A percentile compares a stretch with the other conserved stretches of the same genome.
phyloP scores from a whole-genome alignment of 2,888 invertebrate genomes.

The Hoplodrina blanda region DNA sequence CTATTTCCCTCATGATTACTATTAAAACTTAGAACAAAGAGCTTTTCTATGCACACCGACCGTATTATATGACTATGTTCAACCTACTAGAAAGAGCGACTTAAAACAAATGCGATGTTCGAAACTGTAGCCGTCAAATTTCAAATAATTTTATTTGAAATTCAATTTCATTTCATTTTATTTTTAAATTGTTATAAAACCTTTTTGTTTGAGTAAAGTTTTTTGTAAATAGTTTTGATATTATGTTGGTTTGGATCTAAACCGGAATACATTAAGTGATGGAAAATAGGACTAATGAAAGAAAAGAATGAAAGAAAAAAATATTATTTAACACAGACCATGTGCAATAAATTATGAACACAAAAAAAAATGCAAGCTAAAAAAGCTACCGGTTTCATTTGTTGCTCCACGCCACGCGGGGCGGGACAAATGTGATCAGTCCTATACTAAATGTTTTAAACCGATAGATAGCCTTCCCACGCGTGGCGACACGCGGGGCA shows the following conservation, averaged over 20 bases:
- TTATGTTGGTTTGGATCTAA: not conserved
- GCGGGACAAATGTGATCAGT: too few relatives aligned
- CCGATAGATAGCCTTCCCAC: too few relatives aligned
- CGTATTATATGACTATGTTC: constrained; percentile 58
- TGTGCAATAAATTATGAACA: too few relatives aligned
- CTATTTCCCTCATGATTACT: constrained; percentile 94
- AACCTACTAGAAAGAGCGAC: constrained; percentile 78
- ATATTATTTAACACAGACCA: too few relatives aligned
- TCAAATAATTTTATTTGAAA: constrained; percentile 41
- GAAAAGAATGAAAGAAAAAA: too few relatives aligned
- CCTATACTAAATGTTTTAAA: too few relatives aligned
- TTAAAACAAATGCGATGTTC: constrained; percentile 78
- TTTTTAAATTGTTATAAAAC: not conserved
- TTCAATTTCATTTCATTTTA: constrained; percentile 12
- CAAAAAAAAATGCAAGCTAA: too few relatives aligned
- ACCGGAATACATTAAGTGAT: too few relatives aligned
- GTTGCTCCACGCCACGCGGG: too few relatives aligned
- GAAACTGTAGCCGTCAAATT: constrained; percentile 35
- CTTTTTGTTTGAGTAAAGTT: not conserved
- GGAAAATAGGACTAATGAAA: too few relatives aligned
- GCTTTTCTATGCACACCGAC: constrained; percentile 61
- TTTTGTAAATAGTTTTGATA: constrained; percentile 7
- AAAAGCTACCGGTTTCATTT: too few relatives aligned
- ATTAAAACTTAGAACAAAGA: constrained; percentile 66
- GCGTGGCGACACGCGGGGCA: too few relatives aligned